These are phyloP conservation scores for Micromussa lordhowensis DNA, from an alignment of 92 coral and sea anemone species.

Conservation along the genomic window DNA sequence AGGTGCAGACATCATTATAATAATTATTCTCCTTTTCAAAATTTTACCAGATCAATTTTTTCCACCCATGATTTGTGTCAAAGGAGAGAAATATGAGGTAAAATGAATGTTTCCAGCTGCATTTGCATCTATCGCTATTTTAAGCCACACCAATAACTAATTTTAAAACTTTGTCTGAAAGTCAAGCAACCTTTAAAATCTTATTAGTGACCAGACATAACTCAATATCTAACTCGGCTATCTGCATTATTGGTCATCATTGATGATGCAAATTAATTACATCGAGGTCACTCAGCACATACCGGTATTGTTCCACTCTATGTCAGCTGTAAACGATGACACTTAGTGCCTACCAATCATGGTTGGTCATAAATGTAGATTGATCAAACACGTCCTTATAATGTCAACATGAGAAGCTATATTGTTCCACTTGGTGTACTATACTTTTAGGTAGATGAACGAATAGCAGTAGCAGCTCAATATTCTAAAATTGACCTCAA, in stretches of 20 bases:
- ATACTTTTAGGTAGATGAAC: too few relatives aligned
- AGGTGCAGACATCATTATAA: too few relatives aligned
- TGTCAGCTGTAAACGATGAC: background rate
- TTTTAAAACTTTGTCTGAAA: background rate
- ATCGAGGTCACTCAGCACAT: background rate
- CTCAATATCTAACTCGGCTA: background rate
- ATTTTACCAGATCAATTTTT: background rate
- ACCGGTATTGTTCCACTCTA: background rate
- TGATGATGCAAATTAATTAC: background rate
- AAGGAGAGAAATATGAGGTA: background rate
- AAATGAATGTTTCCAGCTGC: background rate
- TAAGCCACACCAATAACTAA: background rate
- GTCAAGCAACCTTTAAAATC: background rate
- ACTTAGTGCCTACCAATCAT: background rate
- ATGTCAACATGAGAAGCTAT: background rate
- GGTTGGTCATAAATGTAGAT: background rate
- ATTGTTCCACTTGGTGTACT: too few relatives aligned
- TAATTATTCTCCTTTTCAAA: background rate
- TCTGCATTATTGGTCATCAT: background rate
- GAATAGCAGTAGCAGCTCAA: too few relatives aligned
- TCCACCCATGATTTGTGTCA: background rate
- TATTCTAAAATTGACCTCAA: too few relatives aligned
- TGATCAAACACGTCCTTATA: background rate
- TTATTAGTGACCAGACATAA: background rate
- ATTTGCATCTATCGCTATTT: background rate